phyloP scores from a whole-genome alignment of 2,888 invertebrate species.

The Mycalesis mineus region DNA sequence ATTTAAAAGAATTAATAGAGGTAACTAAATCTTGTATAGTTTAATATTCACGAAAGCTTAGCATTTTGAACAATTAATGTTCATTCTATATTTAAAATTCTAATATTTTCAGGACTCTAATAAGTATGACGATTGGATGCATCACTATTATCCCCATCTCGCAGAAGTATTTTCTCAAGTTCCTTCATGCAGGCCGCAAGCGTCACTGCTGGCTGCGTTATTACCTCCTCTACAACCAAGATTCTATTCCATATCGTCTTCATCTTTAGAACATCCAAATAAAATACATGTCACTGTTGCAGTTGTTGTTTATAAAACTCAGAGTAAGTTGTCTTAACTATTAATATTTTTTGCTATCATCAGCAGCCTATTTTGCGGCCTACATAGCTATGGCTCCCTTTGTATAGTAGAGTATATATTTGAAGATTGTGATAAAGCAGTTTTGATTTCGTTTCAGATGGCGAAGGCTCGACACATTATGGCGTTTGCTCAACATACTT shows the following conservation, averaged over 20 bases:
- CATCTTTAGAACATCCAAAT: constrained; percentile 83
- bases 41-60: neutral
- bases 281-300: constrained; percentile 94
- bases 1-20: constrained; percentile 84
- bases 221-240: constrained; percentile 91
- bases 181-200: constrained; percentile 89
- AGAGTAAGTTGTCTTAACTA: constrained; percentile 74
- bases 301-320: constrained; percentile 89
- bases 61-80: neutral
- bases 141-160: constrained; percentile 89
- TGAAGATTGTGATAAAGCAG: neutral
- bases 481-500: constrained; percentile 96
- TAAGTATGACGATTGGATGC: constrained; percentile 95
- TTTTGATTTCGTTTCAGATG: constrained; percentile 75
- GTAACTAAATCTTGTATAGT: constrained; percentile 56
- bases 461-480: constrained; percentile 87
- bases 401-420: too few relatives aligned
- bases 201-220: constrained; percentile 88
- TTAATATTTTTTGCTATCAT: neutral
- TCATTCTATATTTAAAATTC: neutral
- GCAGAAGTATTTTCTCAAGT: constrained; percentile 93
- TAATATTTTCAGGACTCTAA: constrained; percentile 82
- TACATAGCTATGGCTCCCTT: too few relatives aligned
- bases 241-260: constrained; percentile 96
- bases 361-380: too few relatives aligned